Evolutionary conservation across 2,888 invertebrate species (phyloP).

Genomic region (Tuta absoluta): DNA sequence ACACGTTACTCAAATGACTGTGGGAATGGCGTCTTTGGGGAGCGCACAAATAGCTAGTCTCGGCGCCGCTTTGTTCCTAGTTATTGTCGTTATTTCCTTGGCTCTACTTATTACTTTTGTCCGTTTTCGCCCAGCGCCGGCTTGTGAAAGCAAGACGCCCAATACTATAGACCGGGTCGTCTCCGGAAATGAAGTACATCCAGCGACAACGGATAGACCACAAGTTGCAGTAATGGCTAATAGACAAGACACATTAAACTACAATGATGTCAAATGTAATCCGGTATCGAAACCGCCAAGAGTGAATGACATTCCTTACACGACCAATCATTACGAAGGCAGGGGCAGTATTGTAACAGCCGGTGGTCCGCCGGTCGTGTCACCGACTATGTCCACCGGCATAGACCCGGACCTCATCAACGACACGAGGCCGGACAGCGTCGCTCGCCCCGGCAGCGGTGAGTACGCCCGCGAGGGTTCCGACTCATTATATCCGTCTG

Average conservation of each 20-base stretch:
- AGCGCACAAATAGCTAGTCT: slow-evolving; percentile 93
- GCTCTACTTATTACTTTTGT: slow-evolving; percentile 87
- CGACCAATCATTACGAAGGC: slow-evolving; percentile 86
- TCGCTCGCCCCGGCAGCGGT: slow-evolving; percentile 84
- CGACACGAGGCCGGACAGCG: slow-evolving; percentile 86
- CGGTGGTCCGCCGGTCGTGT: slow-evolving; percentile 85
- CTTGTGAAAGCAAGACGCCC: slow-evolving; percentile 88
- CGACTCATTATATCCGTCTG: slow-evolving; percentile 89
- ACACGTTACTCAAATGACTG: slow-evolving; percentile 88
- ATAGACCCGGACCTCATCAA: slow-evolving; percentile 94
- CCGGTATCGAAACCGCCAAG: slow-evolving; percentile 88
- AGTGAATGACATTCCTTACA: slow-evolving; percentile 85
- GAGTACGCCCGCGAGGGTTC: slow-evolving; percentile 88
- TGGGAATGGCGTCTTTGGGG: slow-evolving; percentile 90
- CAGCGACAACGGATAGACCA: slow-evolving; percentile 74
- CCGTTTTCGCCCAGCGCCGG: slow-evolving; percentile 85
- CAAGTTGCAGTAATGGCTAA: slow-evolving; percentile 82
- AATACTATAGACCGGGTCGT: slow-evolving; percentile 88
- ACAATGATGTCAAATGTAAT: slow-evolving; percentile 78
- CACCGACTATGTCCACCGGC: slow-evolving; percentile 86
- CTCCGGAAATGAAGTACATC: slow-evolving; percentile 79
- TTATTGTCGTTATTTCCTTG: slow-evolving; percentile 88
- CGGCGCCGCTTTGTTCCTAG: slow-evolving; percentile 89
- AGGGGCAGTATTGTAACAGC: slow-evolving; percentile 84
- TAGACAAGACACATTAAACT: slow-evolving; percentile 67